These are phyloP conservation scores for Atethmia centrago DNA, from an alignment of 2,888 invertebrate genomes.

Conservation along the genomic window DNA sequence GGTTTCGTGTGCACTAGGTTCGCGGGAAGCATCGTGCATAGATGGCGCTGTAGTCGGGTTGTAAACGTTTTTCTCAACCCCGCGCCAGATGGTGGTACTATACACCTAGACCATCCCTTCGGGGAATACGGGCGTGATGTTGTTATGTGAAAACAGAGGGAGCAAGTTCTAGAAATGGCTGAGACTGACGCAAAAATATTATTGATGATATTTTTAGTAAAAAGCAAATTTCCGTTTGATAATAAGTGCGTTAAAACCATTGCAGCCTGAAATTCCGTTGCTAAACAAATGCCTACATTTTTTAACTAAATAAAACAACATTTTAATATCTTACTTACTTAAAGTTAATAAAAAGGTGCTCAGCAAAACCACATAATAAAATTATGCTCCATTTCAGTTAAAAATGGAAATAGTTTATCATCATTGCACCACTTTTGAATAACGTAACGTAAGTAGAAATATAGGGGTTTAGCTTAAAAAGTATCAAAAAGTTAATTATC, in stretches of 20 bases:
- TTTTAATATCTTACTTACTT: neutral
- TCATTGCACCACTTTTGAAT: no score
- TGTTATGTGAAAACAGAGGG: neutral
- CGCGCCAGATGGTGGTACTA: constrained; percentile 22
- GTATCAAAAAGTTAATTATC: no score
- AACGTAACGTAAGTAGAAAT: no score
- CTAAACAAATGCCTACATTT: neutral
- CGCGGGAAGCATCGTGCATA: neutral
- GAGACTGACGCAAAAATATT: neutral
- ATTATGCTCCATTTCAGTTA: no score
- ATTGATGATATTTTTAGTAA: neutral
- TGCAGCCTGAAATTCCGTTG: neutral
- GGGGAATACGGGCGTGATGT: neutral
- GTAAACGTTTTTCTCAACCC: neutral
- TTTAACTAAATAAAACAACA: neutral
- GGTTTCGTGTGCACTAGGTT: neutral
- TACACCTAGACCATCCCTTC: neutral
- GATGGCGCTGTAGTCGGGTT: neutral
- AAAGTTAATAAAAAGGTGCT: neutral
- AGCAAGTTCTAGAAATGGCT: neutral
- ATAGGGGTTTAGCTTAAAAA: no score
- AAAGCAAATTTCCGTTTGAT: no score
- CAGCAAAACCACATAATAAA: neutral
- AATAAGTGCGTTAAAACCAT: neutral
- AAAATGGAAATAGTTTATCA: no score